Base-by-base conservation (phyloP, 2,888 invertebrate species). In the Hedychridium roseum region DNA sequence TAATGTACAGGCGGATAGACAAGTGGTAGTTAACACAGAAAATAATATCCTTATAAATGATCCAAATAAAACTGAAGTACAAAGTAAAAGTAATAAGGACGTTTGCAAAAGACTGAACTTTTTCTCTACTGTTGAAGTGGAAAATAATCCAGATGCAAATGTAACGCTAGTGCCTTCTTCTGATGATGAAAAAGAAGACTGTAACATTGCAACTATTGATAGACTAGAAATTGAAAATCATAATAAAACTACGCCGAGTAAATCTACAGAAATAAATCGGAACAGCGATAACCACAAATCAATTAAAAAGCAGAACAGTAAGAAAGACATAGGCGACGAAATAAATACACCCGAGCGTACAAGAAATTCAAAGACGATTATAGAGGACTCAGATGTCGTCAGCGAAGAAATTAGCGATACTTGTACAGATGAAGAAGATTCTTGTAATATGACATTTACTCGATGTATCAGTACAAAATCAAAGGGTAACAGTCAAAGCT, bases 381-480 rank as follows among this genome's bases (percentile, higher is more conserved):
- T 15, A 4, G 16, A 14, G n/a, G 16, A 32, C 16, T 12, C 14
- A n/a, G 37, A 37, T 5, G 9, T 1, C 9, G 9, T 23, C 5
- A 6, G 23, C 23, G 23, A 23, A 9, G 23, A 23, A 5, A 23
- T 23, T 23, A 23, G 23, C 5, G 23, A 23, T 23, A 23, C 9
- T 23, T 26, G 26, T 14, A 12, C 12, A 37, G 50, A 60, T 23
- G 57, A 65, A 18, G 54, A 64, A 11, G 54, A 68, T 21, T 15
- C 47, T 20, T 64, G 56, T 39, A 55, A 66, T 23, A 50, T 62
- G 18, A 70, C 70, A 6, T 74, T 69, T 20, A 72, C 67, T n/a
- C 70, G 71, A 18, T 57, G 60, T 9, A 46, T 74, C n/a, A 60
- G 54, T 6, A 50, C 53, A 3, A 69, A 64, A 43, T 31, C 61